Percentiles rank a stretch among this genome's conserved stretches.
Conservation (phyloP, 2,797 vertebrate species). For the Dipus sagitta region DNA sequence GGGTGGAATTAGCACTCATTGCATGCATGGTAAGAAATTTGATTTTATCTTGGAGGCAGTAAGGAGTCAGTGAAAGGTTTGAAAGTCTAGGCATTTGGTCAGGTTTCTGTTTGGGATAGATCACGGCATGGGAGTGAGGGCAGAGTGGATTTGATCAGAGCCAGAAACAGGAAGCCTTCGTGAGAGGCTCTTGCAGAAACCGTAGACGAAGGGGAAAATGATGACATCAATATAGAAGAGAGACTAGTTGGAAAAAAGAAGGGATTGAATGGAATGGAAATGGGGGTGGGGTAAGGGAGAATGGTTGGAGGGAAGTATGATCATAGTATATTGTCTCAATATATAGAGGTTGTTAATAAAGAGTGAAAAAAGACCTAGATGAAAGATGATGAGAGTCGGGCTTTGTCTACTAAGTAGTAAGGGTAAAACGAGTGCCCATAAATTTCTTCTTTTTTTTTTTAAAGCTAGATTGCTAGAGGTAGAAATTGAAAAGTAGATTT, state of each 20-base stretch:
- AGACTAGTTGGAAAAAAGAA: no score
- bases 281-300: no score
- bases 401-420: not conserved
- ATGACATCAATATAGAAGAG: no score
- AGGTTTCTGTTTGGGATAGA: not conserved
- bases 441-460: slow-evolving; percentile 22
- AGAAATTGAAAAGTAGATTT: slow-evolving; percentile 41
- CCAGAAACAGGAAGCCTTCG: not conserved
- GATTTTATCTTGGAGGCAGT: not conserved
- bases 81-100: not conserved
- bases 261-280: no score
- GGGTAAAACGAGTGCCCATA: not conserved
- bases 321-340: no score
- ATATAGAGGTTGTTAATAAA: no score
- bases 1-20: not conserved
- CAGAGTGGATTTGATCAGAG: not conserved
- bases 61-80: not conserved
- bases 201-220: no score
- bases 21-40: not conserved
- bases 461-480: not conserved
- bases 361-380: no score
- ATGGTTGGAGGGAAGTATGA: no score
- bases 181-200: not conserved
- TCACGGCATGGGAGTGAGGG: not conserved
- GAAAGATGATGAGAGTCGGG: not conserved